phyloP scores from a whole-genome alignment of 2,113 vertebrate species.

The Semnornis frantzii region DNA sequence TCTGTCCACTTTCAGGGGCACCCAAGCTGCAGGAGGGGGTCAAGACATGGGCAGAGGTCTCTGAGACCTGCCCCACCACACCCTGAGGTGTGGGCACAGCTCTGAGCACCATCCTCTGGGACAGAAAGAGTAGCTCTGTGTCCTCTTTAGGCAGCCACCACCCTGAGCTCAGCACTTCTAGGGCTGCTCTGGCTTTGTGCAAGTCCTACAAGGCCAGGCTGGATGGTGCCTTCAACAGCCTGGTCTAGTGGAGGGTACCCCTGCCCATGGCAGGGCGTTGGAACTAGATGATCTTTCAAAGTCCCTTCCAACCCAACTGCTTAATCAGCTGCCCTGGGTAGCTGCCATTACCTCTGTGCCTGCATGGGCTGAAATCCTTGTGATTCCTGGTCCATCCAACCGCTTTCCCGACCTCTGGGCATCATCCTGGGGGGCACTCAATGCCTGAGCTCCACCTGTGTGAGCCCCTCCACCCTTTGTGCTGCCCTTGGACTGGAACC shows the following conservation, averaged over 20 bases:
- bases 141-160: not conserved
- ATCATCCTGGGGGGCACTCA: not conserved
- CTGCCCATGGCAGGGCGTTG: too few relatives aligned
- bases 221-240: too few relatives aligned
- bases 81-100: accelerated
- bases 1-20: not conserved
- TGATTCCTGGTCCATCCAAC: not conserved
- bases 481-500: not conserved
- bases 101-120: not conserved
- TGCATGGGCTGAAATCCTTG: not conserved
- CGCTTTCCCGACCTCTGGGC: not conserved
- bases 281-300: too few relatives aligned
- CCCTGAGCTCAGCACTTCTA: not conserved
- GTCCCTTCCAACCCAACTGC: too few relatives aligned
- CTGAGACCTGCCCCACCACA: not conserved
- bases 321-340: not conserved
- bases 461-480: accelerated
- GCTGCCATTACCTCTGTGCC: conserved; percentile 26
- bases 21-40: not conserved
- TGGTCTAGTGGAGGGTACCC: too few relatives aligned
- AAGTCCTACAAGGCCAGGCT: not conserved
- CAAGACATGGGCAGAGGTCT: accelerated
- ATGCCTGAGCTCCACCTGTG: accelerated
- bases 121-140: accelerated
- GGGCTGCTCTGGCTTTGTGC: not conserved